These are phyloP conservation scores for Agrypnus murinus DNA, from an alignment of 2,888 invertebrate genomes.

Conservation along the genomic window DNA sequence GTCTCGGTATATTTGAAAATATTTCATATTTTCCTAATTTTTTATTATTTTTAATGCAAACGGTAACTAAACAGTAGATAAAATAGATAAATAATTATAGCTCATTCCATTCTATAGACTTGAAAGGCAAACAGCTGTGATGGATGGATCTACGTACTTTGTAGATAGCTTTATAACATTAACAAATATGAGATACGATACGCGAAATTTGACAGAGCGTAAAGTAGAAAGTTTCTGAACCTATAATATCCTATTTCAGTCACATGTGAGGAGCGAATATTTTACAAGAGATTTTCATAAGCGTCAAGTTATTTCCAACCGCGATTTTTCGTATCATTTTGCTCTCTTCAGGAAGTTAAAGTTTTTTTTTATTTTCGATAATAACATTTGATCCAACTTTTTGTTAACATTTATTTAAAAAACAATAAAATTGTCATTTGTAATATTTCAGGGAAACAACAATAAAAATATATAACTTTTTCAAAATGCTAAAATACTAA, in stretches of 20 bases:
- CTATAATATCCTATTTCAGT: slow-evolving; percentile 13
- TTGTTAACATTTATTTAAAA: too few species aligned
- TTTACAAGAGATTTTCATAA: slow-evolving; percentile 23
- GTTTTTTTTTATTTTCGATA: too few species aligned
- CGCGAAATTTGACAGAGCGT: slow-evolving; percentile 7
- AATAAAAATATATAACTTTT: too few species aligned
- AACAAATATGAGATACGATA: slow-evolving; percentile 12
- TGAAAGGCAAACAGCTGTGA: slow-evolving; percentile 13
- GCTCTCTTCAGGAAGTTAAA: too few species aligned
- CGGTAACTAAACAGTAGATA: slow-evolving; percentile 7
- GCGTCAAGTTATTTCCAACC: neutral
- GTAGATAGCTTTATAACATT: slow-evolving; percentile 21
- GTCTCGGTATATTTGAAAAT: too few species aligned
- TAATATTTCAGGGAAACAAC: too few species aligned
- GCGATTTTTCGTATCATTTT: neutral
- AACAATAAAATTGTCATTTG: too few species aligned
- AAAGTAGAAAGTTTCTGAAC: neutral
- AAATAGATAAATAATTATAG: slow-evolving; percentile 9
- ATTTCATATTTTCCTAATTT: too few species aligned
- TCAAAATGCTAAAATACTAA: too few species aligned
- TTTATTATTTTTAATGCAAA: neutral
- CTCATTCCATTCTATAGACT: slow-evolving; percentile 8
- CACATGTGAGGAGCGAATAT: slow-evolving; percentile 22
- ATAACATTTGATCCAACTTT: too few species aligned
- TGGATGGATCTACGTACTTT: slow-evolving; percentile 8